Base-by-base conservation (phyloP, 2,888 invertebrate species). In the Tigriopus californicus region DNA sequence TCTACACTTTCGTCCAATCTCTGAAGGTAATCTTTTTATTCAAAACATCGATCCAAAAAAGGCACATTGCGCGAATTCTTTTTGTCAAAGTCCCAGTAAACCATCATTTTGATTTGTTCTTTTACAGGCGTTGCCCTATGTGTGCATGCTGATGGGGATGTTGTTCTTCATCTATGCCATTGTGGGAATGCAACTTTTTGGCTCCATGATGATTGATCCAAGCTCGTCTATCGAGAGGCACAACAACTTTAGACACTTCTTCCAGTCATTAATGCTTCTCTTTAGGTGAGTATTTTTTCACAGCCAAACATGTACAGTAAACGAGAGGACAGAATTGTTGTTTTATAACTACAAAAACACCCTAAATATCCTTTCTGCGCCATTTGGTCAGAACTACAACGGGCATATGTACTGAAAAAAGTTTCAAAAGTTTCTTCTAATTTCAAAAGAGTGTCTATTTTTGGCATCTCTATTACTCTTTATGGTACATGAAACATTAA, bases 141-240 rank as follows among this genome's bases (percentile, higher is more conserved):
- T 99, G 75, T 99, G 98, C 80, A 83, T 98, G 75, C 86, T 99
- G 73, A 98, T 99, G 73, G 94, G 92, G 69, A 99, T 99, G 97
- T 80, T 99, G 73, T 99, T 99, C 80, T 99, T 99, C 81, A 99
- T 99, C 77, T 99, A 95, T 74, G 98, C 98, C 72, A 98, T 99
- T 74, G 97, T 99, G 70, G 98, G 98, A 71, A 99, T 99, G 98
- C 90, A 90, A 86, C 92, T 98, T 74, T 98, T 98, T 80, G 98
- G 98, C 75, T 98, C 97, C 81, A 97, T 98, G 78, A 83, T 81
- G 72, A 82, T 95, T 79, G 81, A 86, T 73, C 82, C 92, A 68
- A 84, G 82, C 68, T 83, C 84, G 71, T 82, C 88, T 72, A 91
- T 99, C 76, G 95, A 87, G 76, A 83, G 97, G 75, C 98, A 99